These are phyloP conservation scores for Coboldia fuscipes DNA, from an alignment of 1,140 invertebrate genomes.

Conservation along the genomic window DNA sequence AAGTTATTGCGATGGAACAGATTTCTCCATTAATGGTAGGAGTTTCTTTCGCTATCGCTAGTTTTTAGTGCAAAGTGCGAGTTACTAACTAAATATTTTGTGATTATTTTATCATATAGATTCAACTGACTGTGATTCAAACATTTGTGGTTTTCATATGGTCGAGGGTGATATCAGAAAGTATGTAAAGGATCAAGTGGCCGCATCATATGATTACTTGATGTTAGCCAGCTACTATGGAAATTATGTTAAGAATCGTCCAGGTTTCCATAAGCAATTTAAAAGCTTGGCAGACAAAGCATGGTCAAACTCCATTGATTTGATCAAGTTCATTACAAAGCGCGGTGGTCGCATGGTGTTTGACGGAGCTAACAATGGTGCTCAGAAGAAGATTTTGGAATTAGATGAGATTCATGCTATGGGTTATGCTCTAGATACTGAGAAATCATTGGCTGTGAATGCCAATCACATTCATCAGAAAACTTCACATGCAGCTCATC, in stretches of 20 bases:
- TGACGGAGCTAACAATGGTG: constrained; percentile 1
- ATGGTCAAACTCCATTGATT: constrained; percentile 47
- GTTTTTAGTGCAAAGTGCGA: too few species aligned
- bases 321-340: constrained; percentile 52
- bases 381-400: constrained; percentile 5
- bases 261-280: constrained; percentile 54
- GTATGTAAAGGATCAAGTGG: constrained; percentile 40
- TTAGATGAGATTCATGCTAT: constrained; percentile 40
- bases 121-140: constrained; percentile 4
- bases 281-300: constrained; percentile 45
- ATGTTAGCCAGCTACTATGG: constrained; percentile 53
- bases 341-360: constrained; percentile 28
- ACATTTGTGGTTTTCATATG: constrained; percentile 7
- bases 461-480: constrained; percentile 38
- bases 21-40: too few species aligned
- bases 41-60: too few species aligned
- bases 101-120: too few species aligned
- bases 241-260: constrained; percentile 49
- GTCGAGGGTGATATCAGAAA: constrained; percentile 11
- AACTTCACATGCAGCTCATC: constrained; percentile 11
- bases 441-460: constrained; percentile 44
- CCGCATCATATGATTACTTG: constrained; percentile 47
- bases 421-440: constrained; percentile 46
- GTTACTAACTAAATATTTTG: too few species aligned
- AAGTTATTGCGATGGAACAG: too few species aligned